phyloP scores from a whole-genome alignment of 2,888 invertebrate genomes.

The Polydrusus tereticollis region DNA sequence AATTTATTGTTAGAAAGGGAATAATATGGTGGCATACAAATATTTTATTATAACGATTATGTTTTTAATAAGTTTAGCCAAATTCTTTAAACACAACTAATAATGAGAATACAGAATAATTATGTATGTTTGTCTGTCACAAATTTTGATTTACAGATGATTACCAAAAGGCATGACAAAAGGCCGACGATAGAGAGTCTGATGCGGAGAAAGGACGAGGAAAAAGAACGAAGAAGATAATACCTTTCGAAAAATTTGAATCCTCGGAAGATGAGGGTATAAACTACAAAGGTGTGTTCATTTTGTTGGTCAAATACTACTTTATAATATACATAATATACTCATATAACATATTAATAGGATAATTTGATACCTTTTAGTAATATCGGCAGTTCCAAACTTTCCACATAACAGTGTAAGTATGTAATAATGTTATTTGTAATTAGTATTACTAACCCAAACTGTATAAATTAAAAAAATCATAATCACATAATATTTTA shows the following conservation, averaged over 20 bases:
- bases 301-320: too few relatives aligned
- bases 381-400: background rate
- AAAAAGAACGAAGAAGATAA: background rate
- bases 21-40: background rate
- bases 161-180: background rate
- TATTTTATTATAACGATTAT: background rate
- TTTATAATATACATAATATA: too few relatives aligned
- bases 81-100: too few relatives aligned
- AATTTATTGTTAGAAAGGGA: background rate
- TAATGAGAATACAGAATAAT: background rate
- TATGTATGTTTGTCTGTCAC: background rate
- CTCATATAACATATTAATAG: too few relatives aligned
- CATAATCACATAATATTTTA: too few relatives aligned
- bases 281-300: too few relatives aligned
- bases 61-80: background rate
- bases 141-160: background rate
- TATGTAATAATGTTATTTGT: background rate
- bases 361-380: too few relatives aligned
- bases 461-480: too few relatives aligned
- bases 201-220: background rate
- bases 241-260: background rate
- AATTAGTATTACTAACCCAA: too few relatives aligned
- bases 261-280: too few relatives aligned
- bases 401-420: background rate
- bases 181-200: background rate